Evolutionary conservation across 2,113 vertebrate species (phyloP).

Genomic region (Saimiri boliviensis): DNA sequence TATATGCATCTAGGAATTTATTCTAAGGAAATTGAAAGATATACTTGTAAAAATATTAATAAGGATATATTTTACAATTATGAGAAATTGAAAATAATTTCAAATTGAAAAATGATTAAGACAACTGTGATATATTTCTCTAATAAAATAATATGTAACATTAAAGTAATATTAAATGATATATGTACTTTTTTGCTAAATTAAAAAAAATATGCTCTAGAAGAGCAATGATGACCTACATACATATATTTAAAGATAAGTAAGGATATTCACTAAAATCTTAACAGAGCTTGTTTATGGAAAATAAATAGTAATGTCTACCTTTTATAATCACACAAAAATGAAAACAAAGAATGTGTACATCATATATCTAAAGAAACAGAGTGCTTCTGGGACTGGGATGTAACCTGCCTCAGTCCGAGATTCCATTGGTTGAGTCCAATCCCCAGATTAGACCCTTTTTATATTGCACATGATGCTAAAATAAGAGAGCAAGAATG

Average conservation of each 20-base stretch:
- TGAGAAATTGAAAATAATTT: not conserved
- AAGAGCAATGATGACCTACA: not conserved
- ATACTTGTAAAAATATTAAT: not conserved
- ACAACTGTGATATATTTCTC: not conserved
- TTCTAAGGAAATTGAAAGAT: not conserved
- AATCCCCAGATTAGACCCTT: accelerated
- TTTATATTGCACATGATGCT: not conserved
- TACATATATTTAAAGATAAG: not conserved
- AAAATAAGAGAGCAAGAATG: not conserved
- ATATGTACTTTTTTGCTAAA: not conserved
- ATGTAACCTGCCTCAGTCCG: not conserved
- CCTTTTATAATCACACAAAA: not conserved
- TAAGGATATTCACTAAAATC: not conserved
- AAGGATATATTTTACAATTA: not conserved
- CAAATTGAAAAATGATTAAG: not conserved
- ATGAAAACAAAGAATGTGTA: not conserved
- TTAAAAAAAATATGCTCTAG: not conserved
- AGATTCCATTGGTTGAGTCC: not conserved
- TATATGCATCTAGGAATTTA: not conserved
- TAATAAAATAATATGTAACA: not conserved
- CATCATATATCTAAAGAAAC: not conserved
- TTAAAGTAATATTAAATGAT: not conserved
- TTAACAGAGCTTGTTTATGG: not conserved
- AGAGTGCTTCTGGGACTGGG: not conserved
- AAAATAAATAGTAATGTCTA: not conserved